A percentile compares a stretch with the other conserved stretches of the same genome.
These are phyloP conservation scores for Seriola aureovittata DNA, from an alignment of 2,113 vertebrate species.

Conservation along the genomic window DNA sequence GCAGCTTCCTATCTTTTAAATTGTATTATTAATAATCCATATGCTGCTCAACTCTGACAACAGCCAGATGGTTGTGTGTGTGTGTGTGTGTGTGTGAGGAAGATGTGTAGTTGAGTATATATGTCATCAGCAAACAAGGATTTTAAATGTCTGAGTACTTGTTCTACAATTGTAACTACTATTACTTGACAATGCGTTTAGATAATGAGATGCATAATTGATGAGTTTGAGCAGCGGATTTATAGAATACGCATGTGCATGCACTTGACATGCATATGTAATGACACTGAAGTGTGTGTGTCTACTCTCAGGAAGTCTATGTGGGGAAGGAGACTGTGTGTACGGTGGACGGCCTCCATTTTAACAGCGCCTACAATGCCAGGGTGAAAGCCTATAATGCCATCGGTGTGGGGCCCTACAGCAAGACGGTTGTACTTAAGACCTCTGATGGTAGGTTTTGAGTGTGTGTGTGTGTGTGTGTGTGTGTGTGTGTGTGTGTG, in stretches of 20 bases:
- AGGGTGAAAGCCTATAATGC: slow-evolving; percentile 97
- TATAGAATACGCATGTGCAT: background rate
- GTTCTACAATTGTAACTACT: background rate
- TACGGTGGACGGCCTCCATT: slow-evolving; percentile 97
- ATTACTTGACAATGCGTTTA: background rate
- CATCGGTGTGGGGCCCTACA: slow-evolving; percentile 93
- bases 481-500: slow-evolving; percentile 5
- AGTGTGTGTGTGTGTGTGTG: slow-evolving; percentile 28
- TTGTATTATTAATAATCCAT: slow-evolving; percentile 39
- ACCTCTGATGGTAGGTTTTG: slow-evolving; percentile 89
- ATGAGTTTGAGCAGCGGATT: background rate
- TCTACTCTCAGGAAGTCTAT: slow-evolving; percentile 91
- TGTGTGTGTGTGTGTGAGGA: background rate
- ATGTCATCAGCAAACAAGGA: slow-evolving; percentile 1
- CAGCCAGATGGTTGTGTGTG: slow-evolving; percentile 7
- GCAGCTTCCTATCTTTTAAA: background rate
- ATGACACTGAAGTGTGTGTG: slow-evolving; percentile 4
- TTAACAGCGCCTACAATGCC: slow-evolving; percentile 97
- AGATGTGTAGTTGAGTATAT: background rate
- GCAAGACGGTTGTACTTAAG: slow-evolving; percentile 96
- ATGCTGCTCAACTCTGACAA: slow-evolving; percentile 29
- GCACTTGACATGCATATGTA: slow-evolving; percentile 22
- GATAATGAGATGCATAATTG: too few relatives aligned
- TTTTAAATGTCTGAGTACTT: background rate
- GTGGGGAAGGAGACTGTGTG: slow-evolving; percentile 98